Evolutionary conservation across 2,797 vertebrate genomes (phyloP).

Genomic region (Pitangus sulphuratus): DNA sequence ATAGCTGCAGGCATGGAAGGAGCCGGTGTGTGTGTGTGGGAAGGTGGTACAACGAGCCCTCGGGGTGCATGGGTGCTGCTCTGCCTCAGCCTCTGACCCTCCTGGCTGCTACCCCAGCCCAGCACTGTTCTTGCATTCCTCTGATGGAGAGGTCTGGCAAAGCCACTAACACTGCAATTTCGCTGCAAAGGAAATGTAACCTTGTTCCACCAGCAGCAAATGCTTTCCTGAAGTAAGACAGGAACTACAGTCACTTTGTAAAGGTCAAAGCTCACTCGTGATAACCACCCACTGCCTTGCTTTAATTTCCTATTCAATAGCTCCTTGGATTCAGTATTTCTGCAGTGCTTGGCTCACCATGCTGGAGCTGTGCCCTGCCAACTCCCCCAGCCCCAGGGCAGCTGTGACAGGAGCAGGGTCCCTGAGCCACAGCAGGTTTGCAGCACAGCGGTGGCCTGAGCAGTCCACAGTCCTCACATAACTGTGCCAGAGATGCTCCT

Average conservation of each 20-base stretch:
- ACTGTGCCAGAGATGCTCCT: accelerated
- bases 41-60: accelerated
- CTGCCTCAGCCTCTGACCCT: neutral
- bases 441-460: neutral
- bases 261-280: neutral
- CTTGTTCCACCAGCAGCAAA: neutral
- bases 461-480: neutral
- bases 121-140: neutral
- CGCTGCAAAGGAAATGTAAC: accelerated
- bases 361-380: neutral
- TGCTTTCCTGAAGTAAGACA: neutral
- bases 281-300: neutral
- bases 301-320: neutral
- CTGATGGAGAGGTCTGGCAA: neutral
- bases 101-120: neutral
- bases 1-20: neutral
- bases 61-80: accelerated
- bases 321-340: neutral
- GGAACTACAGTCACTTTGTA: accelerated
- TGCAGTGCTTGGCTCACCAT: too few relatives aligned
- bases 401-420: neutral
- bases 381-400: neutral
- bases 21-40: accelerated
- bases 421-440: neutral
- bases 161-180: neutral